Evolutionary conservation across 2,113 vertebrate genomes (phyloP).

Genomic region (Callipepla squamata): DNA sequence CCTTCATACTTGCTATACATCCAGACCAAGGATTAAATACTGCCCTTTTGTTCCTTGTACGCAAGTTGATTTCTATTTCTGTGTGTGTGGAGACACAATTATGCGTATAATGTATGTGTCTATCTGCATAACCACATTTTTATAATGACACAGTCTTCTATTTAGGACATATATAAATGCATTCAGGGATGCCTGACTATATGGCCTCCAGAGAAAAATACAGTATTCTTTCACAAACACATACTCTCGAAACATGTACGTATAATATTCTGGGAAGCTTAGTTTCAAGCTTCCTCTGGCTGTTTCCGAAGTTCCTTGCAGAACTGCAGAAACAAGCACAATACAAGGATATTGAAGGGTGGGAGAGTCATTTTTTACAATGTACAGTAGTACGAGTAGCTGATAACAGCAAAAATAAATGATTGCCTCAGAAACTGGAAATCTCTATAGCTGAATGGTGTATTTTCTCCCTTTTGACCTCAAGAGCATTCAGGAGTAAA

Average conservation of each 20-base stretch:
- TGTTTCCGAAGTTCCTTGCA: slow-evolving; percentile 10
- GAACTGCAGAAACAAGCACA: slow-evolving; percentile 67
- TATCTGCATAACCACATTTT: not conserved
- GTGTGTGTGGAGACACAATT: not conserved
- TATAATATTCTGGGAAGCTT: not conserved
- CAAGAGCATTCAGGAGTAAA: slow-evolving; percentile 47
- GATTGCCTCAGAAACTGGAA: slow-evolving; percentile 56
- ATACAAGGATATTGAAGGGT: slow-evolving; percentile 42
- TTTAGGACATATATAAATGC: not conserved
- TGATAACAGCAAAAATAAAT: slow-evolving; percentile 70
- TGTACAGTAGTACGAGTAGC: slow-evolving; percentile 5
- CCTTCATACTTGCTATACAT: not conserved
- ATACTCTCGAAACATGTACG: not conserved
- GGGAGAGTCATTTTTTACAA: slow-evolving; percentile 3
- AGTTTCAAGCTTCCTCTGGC: not conserved
- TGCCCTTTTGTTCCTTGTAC: not conserved
- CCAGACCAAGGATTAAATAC: not conserved
- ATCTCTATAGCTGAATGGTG: slow-evolving; percentile 44
- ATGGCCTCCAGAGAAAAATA: not conserved
- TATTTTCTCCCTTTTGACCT: slow-evolving; percentile 65
- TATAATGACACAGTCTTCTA: not conserved
- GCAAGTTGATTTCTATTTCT: not conserved
- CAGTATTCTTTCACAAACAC: not conserved
- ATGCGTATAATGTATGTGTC: not conserved
- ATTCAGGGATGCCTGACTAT: not conserved